Evolutionary conservation across 2,888 invertebrate genomes (phyloP), one percentile per base, ranked within the genome.

Genomic region (Allolobophora icterica): DNA sequence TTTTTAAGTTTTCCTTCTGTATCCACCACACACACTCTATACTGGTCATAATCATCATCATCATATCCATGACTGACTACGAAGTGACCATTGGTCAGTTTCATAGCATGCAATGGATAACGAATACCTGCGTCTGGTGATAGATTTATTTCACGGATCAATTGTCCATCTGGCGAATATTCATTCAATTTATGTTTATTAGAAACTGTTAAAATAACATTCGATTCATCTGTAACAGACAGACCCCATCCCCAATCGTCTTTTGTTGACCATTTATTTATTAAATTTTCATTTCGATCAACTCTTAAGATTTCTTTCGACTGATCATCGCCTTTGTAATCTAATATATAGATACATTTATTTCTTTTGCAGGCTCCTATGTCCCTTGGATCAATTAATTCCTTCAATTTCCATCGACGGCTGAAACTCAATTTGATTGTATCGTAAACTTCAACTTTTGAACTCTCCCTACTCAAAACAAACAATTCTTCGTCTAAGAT

Each of bases 111-210:
- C 0, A 11, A 8, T 71, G 71, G 71, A n/a, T 11, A 30, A 0
- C 30, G n/a, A 71, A 71, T 71, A n/a, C 71, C 71, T n/a, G 71
- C 21, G 52, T 52, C 71, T 13, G n/a, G n/a, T n/a, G n/a, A n/a
- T 1, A 71, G 71, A 71, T 71, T n/a, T 30, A 71, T 71, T 71
- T 71, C 71, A n/a, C 71, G 30, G n/a, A 71, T 30, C 71, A 71
- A 71, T n/a, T 71, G 71, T n/a, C 71, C 71, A n/a, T 71, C 71
- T 71, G 71, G 71, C 71, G 71, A 71, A 71, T 71, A 71, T 71
- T 71, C 71, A 13, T n/a, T 71, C 3, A 71, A n/a, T 71, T 71
- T 71, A 8, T 71, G 30, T 71, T n/a, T n/a, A n/a, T 71, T 71
- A 71, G 11, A n/a, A 71, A 71, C 71, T 11, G 71, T 71, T 8